Conservation (phyloP, 2,797 vertebrate species). For the Tenualosa ilisha region DNA sequence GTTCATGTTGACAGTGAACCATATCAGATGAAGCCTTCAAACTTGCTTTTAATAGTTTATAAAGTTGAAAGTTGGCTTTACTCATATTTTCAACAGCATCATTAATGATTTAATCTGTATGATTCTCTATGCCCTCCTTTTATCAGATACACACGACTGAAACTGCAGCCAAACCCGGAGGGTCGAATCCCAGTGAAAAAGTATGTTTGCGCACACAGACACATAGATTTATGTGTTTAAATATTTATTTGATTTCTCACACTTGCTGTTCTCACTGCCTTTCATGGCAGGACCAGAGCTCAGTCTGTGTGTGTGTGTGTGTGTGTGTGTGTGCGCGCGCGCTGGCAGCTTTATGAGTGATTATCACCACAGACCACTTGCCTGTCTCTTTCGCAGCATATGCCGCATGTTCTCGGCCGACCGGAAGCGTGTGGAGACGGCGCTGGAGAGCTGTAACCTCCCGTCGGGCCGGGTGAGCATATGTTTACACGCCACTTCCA, state of each 20-base stretch:
- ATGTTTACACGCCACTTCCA: conserved; percentile 49
- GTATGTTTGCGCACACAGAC: conserved; percentile 72
- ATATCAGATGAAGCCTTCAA: neutral
- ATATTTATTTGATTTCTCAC: neutral
- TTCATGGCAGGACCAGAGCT: neutral
- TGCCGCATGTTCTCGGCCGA: conserved; percentile 94
- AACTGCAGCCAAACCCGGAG: conserved; percentile 90
- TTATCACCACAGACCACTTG: conserved; percentile 29
- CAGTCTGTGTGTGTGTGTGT: neutral
- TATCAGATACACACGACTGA: conserved; percentile 82
- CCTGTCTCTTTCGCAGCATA: conserved; percentile 76
- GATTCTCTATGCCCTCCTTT: neutral
- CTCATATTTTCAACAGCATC: neutral
- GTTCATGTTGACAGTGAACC: neutral
- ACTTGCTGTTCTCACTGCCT: neutral
- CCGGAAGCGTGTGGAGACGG: conserved; percentile 91
- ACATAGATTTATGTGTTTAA: neutral
- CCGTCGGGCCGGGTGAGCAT: conserved; percentile 90
- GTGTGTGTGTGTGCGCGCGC: neutral
- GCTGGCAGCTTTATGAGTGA: neutral
- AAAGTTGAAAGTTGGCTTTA: neutral
- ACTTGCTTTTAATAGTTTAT: neutral
- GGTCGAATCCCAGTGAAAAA: conserved; percentile 95
- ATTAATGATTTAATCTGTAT: neutral
- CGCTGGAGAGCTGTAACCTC: conserved; percentile 89